Base-by-base conservation (phyloP, 1,140 invertebrate genomes). In the Condylostylus longicornis region DNA sequence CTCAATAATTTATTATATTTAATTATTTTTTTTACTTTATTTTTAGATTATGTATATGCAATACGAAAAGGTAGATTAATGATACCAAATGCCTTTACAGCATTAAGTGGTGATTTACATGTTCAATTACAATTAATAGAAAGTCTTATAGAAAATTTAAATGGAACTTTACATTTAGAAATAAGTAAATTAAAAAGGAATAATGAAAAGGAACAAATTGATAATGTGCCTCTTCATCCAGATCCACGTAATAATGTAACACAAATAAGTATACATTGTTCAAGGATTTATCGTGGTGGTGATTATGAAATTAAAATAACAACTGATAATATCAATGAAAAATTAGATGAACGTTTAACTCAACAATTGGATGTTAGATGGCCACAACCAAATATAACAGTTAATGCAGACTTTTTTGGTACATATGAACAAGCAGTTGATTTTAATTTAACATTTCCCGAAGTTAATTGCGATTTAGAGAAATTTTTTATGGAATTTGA, bases 391-490 rank as follows among this genome's bases (percentile, higher is more conserved):
- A 73, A 71, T 41, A 57, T 86, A 36, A 68, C 68, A 12, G 63
- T 84, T 18, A 75, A 74, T 35, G 79, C 80, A 1, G 73, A 79
- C 47, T 69, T 75, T 33, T 71, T 84, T 18, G 68, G 71, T 39
- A 85, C 82, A n/a, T 85, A 83, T 60, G 75, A 72, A 44, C 61
- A 67, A 33, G 69, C 77, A 4, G 75, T 86, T 32, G 71, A 68
- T 28, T 77, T 76, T 2, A 76, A 72, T 1, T 47, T 85, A 21
- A 72, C 77, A 47, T 84, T 83, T 50, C 70, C 74, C 2, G 73
- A 70, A 33, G 71, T 78, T 0, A 70, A 72, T 23, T 83, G 80
- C 51, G 61, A 62, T 5, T 59, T 79, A 32, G n/a, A n/a, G n/a
- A n/a, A n/a, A n/a, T n/a, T n/a, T n/a, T n/a, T n/a, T n/a, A n/a